These are phyloP conservation scores for Heliconius cydno DNA, from an alignment of 2,888 invertebrate species.

Conservation along the genomic window DNA sequence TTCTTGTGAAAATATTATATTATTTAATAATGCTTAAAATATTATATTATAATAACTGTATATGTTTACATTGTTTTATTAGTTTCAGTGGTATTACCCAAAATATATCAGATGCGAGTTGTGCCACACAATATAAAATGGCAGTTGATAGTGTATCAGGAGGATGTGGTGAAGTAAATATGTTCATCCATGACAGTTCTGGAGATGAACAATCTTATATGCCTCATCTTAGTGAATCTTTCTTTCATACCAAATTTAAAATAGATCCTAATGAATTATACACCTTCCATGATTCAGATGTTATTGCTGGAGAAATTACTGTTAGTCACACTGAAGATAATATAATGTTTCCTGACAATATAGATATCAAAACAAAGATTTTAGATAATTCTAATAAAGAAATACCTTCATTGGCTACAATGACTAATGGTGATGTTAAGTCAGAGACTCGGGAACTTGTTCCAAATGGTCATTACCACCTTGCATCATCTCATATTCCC, in stretches of 20 bases:
- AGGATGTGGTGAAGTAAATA: conserved; percentile 72
- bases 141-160: conserved; percentile 76
- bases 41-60: background rate
- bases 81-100: conserved; percentile 82
- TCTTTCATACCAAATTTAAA: conserved; percentile 78
- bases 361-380: conserved; percentile 64
- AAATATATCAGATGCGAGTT: conserved; percentile 79
- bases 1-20: background rate
- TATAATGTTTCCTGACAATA: conserved; percentile 68
- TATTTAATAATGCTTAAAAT: conserved; percentile 6
- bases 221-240: conserved; percentile 75
- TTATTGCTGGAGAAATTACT: conserved; percentile 78
- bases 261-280: conserved; percentile 80
- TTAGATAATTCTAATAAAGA: conserved; percentile 69
- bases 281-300: conserved; percentile 80
- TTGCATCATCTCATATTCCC: conserved; percentile 50
- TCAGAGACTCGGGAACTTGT: conserved; percentile 62
- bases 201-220: conserved; percentile 75
- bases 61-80: conserved; percentile 32
- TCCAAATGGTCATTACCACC: conserved; percentile 69
- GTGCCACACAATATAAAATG: conserved; percentile 81
- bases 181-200: conserved; percentile 75
- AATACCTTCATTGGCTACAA: conserved; percentile 61
- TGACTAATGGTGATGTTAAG: conserved; percentile 70
- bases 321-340: conserved; percentile 79